Evolutionary conservation across 2,113 vertebrate species (phyloP).

Genomic region (Petromus typicus): DNA sequence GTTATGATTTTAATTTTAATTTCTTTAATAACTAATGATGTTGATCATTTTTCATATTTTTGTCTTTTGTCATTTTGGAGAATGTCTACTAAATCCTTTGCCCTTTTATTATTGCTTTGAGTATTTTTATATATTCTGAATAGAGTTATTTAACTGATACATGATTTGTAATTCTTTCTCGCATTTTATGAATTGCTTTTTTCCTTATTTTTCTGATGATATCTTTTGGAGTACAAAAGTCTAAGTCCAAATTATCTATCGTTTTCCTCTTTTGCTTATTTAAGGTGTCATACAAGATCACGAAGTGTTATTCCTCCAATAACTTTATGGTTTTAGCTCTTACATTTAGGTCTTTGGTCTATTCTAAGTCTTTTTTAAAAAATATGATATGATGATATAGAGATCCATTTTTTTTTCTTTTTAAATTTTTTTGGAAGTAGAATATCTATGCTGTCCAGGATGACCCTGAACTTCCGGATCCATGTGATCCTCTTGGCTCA

Average conservation of each 20-base stretch:
- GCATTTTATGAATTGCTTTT: background rate
- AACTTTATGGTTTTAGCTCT: background rate
- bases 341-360: background rate
- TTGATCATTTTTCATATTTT: background rate
- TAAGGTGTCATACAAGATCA: background rate
- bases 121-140: background rate
- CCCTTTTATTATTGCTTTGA: background rate
- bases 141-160: background rate
- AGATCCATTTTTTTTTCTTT: background rate
- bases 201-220: background rate
- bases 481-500: background rate
- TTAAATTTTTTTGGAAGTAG: background rate
- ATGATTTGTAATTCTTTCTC: background rate
- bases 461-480: background rate
- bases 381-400: background rate
- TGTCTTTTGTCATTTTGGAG: background rate
- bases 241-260: background rate
- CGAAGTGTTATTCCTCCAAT: background rate
- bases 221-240: background rate
- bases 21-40: background rate
- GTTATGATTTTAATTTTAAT: background rate
- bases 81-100: background rate
- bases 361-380: background rate
- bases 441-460: background rate
- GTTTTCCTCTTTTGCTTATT: background rate